Base-by-base conservation (phyloP, 2,888 invertebrate species). In the Embidobia sp. region DNA sequence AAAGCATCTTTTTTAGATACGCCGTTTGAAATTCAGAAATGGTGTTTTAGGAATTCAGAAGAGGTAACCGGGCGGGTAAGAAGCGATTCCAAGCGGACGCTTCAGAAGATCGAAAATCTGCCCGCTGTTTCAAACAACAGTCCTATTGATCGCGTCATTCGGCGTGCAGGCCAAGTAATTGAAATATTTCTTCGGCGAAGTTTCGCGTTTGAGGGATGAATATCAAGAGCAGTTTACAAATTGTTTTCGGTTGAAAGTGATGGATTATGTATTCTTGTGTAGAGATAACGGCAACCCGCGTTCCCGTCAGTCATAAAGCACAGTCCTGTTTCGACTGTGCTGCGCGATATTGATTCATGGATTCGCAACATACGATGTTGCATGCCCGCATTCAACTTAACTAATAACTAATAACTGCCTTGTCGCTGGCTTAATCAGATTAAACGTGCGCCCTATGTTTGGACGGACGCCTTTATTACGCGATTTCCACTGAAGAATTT, bases 191-290 rank as follows among this genome's bases (percentile, higher is more conserved):
- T 73, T 48, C 27, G 16, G 33, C 46, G 18, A 46, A 73, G 72
- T 73, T 63, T 51, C 51, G 48, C 35, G 40, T 63, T 73, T 64
- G 64, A 73, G 37, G 72, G 64, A 73, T 57, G 64, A 55, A 64
- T 73, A 73, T 57, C 72, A 63, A 73, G 73, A 64, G 64, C 64
- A 55, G 74, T 74, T 73, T 73, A 73, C 73, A 73, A 73, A 72
- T 73, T 73, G 73, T 73, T 73, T 73, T 57, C 64, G 51, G 49
- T 73, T 73, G 64, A 73, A 64, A 49, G 64, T 64, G 73, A 73
- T 73, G 73, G 64, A 73, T 73, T 73, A 49, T 64, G 46, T 53
- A 63, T 72, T 72, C 59, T 61, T 48, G 57, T 40, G 29, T 57
- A 64, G 19, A 73, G 73, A 73, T 73, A 73, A 73, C 55, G 42